phyloP scores from a whole-genome alignment of 2,888 invertebrate species.

The Diaphora mendica region DNA sequence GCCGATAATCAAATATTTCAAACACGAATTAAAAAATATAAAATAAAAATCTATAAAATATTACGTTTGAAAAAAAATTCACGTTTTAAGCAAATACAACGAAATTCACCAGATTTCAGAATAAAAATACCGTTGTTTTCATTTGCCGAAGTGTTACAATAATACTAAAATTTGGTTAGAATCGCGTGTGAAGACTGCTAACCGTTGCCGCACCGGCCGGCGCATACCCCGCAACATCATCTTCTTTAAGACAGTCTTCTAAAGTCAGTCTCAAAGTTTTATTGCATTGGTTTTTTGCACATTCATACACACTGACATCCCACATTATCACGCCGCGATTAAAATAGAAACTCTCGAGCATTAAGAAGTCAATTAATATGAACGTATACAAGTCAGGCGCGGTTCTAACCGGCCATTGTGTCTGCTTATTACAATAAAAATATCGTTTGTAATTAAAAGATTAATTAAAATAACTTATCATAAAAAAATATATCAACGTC shows the following conservation, averaged over 20 bases:
- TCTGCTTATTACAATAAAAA: slow-evolving; percentile 58
- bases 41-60: slow-evolving; percentile 56
- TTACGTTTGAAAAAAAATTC: slow-evolving; percentile 64
- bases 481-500: slow-evolving; percentile 73
- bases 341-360: slow-evolving; percentile 64
- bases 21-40: slow-evolving; percentile 39
- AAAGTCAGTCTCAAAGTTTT: slow-evolving; percentile 85
- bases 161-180: slow-evolving; percentile 68
- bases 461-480: slow-evolving; percentile 76
- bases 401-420: slow-evolving; percentile 30
- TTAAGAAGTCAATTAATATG: slow-evolving; percentile 56
- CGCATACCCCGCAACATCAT: slow-evolving; percentile 51
- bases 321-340: slow-evolving; percentile 61
- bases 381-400: slow-evolving; percentile 20
- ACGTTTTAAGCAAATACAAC: slow-evolving; percentile 52
- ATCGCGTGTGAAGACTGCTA: slow-evolving; percentile 51
- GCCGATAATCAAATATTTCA: slow-evolving; percentile 46
- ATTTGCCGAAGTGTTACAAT: slow-evolving; percentile 48
- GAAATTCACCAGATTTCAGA: slow-evolving; percentile 45
- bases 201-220: slow-evolving; percentile 23
- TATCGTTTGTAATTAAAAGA: slow-evolving; percentile 69
- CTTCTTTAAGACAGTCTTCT: slow-evolving; percentile 85
- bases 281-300: slow-evolving; percentile 83
- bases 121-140: slow-evolving; percentile 36
- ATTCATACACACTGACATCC: slow-evolving; percentile 66